Evolutionary conservation across 2,888 invertebrate genomes (phyloP), one percentile per base, ranked within the genome.

Genomic region (Apeira syringaria): DNA sequence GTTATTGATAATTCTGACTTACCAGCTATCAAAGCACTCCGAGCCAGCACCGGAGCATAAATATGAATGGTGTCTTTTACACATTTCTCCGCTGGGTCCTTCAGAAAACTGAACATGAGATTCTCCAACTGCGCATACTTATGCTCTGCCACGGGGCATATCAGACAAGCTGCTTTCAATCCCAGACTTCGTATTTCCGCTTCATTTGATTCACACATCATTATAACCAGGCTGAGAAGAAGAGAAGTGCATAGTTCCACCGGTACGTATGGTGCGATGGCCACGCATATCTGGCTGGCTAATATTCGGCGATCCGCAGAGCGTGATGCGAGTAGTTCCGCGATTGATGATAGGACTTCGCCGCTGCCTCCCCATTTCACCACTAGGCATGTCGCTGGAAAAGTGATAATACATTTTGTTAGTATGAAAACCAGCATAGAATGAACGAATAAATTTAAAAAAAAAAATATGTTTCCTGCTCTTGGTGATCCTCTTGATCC

Each of bases 171-270:
- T 0, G 88, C 69, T 41, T 82, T 84, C 0, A 90, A 56, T 0
- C 90, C 90, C 3, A 88, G 56, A 18, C 66, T 57, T 22, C 90
- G 61, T 6, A 90, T 80, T 36, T 87, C 86, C 0, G 66, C 46
- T 52, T 90, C 90, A 33, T 78, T 82, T 0, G 88, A 86, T 44
- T 90, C 90, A 25, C 89, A 90, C 90, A 90, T 90, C 5, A 90
- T 67, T 17, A 80, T 44, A 0, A 88, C 86, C 11, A 90, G 60
- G 47, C 90, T 90, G 5, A 90, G 77, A 6, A 90, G 63, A 9
- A 90, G 57, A 0, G 90, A 90, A 2, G 87, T 84, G 68, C 89
- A 87, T 0, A 90, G 62, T 33, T 90, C 90, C 50, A 90, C 66
- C 0, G 88, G 84, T 0, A 88, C 82, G 53, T 87, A 88, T 0